phyloP scores from a whole-genome alignment of 35 echinoderm and acorn worm genomes.

The Lytechinus variegatus region DNA sequence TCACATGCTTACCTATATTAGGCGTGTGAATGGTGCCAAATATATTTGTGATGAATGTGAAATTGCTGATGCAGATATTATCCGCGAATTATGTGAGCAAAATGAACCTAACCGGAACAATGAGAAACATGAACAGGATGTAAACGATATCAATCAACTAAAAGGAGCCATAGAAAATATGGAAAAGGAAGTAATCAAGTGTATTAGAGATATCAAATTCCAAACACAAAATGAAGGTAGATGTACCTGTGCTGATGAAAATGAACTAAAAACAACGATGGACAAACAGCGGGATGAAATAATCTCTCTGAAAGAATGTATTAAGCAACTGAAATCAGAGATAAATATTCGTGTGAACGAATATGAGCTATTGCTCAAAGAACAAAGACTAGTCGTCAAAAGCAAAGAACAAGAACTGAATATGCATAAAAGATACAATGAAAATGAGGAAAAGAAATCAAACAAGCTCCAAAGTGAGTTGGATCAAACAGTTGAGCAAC shows the following conservation, averaged over 20 bases:
- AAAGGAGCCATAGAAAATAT: neutral
- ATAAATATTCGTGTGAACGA: neutral
- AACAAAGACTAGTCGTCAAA: neutral
- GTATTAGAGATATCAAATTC: neutral
- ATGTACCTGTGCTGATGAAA: neutral
- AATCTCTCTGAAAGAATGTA: neutral
- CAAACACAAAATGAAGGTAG: neutral
- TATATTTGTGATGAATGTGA: neutral
- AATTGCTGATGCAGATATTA: neutral
- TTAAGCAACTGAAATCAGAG: neutral
- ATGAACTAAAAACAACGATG: neutral
- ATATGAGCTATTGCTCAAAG: neutral
- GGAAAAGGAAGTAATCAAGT: neutral
- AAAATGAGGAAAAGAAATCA: too few species aligned
- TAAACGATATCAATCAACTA: neutral
- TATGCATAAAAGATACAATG: too few species aligned
- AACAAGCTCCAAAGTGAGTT: too few species aligned
- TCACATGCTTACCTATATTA: too few species aligned
- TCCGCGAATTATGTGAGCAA: neutral
- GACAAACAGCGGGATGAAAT: neutral
- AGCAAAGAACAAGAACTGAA: too few species aligned
- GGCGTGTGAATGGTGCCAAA: neutral
- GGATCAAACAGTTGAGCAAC: too few species aligned
- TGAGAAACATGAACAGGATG: neutral
- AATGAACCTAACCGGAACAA: neutral